Percentiles rank a stretch among this genome's conserved stretches.
These are phyloP conservation scores for Eristalinus sepulchralis DNA, from an alignment of 2,888 invertebrate species.

Conservation along the genomic window DNA sequence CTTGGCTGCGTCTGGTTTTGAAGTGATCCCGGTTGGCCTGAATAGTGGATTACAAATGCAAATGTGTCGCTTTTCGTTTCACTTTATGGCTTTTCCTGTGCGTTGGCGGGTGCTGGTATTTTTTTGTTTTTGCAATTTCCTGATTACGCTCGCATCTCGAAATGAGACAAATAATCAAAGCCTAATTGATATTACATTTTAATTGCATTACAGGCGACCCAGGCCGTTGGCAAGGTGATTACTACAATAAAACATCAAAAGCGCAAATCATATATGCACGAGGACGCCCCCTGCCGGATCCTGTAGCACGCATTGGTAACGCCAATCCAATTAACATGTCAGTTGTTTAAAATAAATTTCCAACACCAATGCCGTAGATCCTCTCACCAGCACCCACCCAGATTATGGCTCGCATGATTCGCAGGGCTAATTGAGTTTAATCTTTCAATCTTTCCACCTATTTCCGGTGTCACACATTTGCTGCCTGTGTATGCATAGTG, in stretches of 20 bases:
- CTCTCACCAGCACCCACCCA: too few species aligned
- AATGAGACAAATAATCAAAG: conserved; percentile 60
- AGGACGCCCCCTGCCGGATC: not conserved
- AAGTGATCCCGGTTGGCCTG: conserved; percentile 26
- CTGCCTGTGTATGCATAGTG: not conserved
- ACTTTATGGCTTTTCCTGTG: not conserved
- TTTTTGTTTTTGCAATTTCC: conserved; percentile 53
- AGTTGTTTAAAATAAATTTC: conserved; percentile 53
- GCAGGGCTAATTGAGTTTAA: conserved; percentile 58
- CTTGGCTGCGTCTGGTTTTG: conserved; percentile 20
- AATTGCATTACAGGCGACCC: conserved; percentile 60
- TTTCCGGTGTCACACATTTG: conserved; percentile 15
- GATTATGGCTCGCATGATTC: not conserved
- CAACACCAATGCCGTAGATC: too few species aligned
- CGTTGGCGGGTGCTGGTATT: not conserved
- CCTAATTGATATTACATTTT: conserved; percentile 70
- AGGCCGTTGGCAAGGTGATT: conserved; percentile 18
- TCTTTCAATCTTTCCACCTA: conserved; percentile 13
- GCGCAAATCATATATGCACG: conserved; percentile 54
- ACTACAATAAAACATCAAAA: conserved; percentile 62
- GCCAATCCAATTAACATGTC: conserved; percentile 60
- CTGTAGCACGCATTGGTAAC: conserved; percentile 41
- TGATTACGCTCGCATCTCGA: conserved; percentile 26
- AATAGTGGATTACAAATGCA: conserved; percentile 59
- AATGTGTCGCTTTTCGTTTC: conserved; percentile 21